Base-by-base conservation (phyloP, 2,797 vertebrate species). In the Sparus aurata region DNA sequence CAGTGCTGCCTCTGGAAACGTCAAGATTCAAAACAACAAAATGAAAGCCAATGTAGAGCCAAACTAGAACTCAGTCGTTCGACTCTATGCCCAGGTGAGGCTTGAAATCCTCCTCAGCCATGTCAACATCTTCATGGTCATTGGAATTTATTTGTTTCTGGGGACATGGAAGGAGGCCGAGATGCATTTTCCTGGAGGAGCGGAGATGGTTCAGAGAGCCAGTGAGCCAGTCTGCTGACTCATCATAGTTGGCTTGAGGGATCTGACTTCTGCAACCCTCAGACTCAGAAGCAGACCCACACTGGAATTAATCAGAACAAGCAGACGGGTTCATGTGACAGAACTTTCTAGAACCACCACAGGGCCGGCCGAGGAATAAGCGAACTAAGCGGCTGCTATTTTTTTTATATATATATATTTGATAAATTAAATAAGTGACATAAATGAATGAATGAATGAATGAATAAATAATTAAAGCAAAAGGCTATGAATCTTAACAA, bases 61-160 rank as follows among this genome's bases (percentile, higher is more conserved):
- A 2, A 34, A 52, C 12, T 9, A 65, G 50, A 30, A 3, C 25
- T 63, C 34, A 17, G 45, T n/a, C 65, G 15, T 61, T 62, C 25
- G 45, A 10, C n/a, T 46, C 23, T 34, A 58, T 27, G 0, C 25
- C 27, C 43, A 41, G 41, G 64, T 77, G 46, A 38, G 53, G 9
- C 45, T 49, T 15, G 12, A 52, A 30, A 55, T 52, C 38, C 15
- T 5, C 57, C 63, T 49, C 2, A 45, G 5, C 12, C 47, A 52
- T 53, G 10, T 34, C 55, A n/a, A 75, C 27, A 58, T 54, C 73
- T 86, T 54, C 77, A 81, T 54, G 64, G 78, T 20, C 49, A 4
- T 49, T 23, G 74, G 54, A 65, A 78, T 84, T 27, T 54, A 63
- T 80, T 27, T 54, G 63, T 80, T 74, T 69, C 20, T 55, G 20